Conservation (phyloP, 2,888 invertebrate genomes). For the Augochlorella aurata region DNA sequence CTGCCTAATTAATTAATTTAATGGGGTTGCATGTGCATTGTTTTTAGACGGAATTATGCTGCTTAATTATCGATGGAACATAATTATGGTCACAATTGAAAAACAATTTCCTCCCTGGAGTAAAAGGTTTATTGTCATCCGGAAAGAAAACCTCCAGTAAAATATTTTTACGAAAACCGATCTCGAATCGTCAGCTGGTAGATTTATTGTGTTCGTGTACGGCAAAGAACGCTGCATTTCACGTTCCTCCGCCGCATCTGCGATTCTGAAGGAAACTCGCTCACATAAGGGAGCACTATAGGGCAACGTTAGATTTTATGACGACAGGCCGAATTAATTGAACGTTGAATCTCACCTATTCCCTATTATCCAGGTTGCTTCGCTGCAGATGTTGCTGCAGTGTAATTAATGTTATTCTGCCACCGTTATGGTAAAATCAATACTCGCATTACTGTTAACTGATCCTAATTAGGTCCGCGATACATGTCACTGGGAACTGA, state of each 20-base stretch:
- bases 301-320: slow-evolving; percentile 23
- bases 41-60: not conserved
- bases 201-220: not conserved
- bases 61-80: not conserved
- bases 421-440: not conserved
- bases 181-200: not conserved
- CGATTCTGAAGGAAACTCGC: not conserved
- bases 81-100: not conserved
- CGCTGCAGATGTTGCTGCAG: not conserved
- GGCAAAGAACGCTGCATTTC: not conserved
- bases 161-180: not conserved
- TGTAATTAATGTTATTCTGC: slow-evolving; percentile 7
- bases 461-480: slow-evolving; percentile 16
- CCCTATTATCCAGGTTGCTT: not conserved
- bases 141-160: not conserved
- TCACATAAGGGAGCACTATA: not conserved
- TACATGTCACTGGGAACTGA: slow-evolving; percentile 8
- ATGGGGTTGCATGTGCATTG: not conserved
- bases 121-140: not conserved
- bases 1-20: slow-evolving; percentile 2
- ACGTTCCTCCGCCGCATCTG: not conserved
- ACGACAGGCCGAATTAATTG: slow-evolving; percentile 10
- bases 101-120: not conserved
- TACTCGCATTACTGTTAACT: slow-evolving; percentile 6
- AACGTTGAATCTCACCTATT: not conserved